phyloP scores from a whole-genome alignment of 2,113 vertebrate species.

The Marcusenius ussheri region DNA sequence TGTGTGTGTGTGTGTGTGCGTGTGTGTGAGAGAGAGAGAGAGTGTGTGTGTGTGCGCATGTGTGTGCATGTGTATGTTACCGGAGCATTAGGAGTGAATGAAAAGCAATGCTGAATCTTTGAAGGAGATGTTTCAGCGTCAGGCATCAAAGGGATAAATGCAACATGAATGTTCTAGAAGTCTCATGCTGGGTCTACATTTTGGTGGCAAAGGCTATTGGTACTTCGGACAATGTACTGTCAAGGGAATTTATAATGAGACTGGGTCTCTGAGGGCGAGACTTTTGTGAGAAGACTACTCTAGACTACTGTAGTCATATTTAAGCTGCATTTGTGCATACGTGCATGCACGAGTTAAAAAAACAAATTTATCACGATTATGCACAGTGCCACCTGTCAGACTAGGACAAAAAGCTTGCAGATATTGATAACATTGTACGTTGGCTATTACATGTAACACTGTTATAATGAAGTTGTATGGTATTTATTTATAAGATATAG shows the following conservation, averaged over 20 bases:
- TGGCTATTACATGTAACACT: neutral
- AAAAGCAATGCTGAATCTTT: neutral
- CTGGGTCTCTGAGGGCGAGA: neutral
- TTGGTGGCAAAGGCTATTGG: neutral
- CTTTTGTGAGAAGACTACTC: neutral
- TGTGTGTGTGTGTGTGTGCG: neutral
- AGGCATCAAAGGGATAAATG: neutral
- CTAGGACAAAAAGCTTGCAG: constrained; percentile 7
- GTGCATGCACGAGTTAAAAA: neutral
- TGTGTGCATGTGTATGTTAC: neutral
- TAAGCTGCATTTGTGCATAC: constrained; percentile 1
- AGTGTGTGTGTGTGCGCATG: neutral
- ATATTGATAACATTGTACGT: neutral
- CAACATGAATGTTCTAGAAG: neutral
- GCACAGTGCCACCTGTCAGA: neutral
- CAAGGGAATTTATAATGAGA: neutral
- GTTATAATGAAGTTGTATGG: constrained; percentile 1
- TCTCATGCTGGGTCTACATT: neutral
- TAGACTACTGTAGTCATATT: neutral
- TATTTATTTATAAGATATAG: neutral
- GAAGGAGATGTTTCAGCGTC: neutral
- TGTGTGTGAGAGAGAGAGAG: neutral
- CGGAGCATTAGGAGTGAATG: constrained; percentile 3
- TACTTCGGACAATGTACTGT: neutral
- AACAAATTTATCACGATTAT: neutral